Percentiles rank a stretch among this genome's conserved stretches.
Conservation (phyloP, 2,797 vertebrate species). For the Numenius phaeopus region DNA sequence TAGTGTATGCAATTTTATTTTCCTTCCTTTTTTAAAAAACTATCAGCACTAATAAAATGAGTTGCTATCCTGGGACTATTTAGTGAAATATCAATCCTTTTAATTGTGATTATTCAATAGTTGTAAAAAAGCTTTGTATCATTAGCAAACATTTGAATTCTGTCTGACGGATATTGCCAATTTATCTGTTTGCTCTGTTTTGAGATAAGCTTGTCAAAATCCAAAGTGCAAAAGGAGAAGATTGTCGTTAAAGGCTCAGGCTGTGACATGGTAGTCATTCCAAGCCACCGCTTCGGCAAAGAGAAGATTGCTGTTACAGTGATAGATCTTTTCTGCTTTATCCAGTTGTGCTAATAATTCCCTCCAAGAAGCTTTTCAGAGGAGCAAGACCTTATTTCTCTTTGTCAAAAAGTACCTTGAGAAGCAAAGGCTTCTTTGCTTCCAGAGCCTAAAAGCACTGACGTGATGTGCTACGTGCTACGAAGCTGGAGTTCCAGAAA, state of each 20-base stretch:
- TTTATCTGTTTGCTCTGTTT: neutral
- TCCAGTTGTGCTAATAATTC: neutral
- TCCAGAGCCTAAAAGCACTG: neutral
- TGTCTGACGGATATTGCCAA: neutral
- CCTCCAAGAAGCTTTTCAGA: neutral
- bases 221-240: neutral
- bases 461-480: neutral
- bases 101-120: neutral
- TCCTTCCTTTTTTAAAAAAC: neutral
- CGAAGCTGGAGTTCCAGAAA: neutral
- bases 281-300: neutral
- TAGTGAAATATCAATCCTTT: neutral
- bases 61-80: neutral
- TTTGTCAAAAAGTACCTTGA: neutral
- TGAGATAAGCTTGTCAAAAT: neutral
- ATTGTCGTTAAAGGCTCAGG: neutral
- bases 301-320: neutral
- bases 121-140: neutral
- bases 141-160: neutral
- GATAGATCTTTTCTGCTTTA: neutral
- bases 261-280: neutral
- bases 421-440: neutral
- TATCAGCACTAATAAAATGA: neutral
- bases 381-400: neutral
- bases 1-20: neutral